Conservation (phyloP, 1,140 invertebrate species). For the Nomia melanderi region DNA sequence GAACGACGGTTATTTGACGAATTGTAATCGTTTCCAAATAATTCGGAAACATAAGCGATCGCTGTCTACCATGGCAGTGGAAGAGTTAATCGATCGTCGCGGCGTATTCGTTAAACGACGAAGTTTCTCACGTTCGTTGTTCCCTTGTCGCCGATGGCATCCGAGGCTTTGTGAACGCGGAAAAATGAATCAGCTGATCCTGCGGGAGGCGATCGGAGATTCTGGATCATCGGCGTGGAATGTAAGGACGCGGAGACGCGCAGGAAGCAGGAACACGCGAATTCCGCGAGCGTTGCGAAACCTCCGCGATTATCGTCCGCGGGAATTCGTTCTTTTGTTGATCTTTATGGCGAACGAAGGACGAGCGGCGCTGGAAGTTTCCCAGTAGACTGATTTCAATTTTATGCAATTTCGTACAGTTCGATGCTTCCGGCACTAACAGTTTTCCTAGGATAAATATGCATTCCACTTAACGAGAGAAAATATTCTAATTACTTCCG, state of each 20-base stretch:
- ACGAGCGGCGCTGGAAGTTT: slow-evolving; percentile 20
- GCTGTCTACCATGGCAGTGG: too few species aligned
- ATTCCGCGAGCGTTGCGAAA: slow-evolving; percentile 67
- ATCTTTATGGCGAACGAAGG: slow-evolving; percentile 36
- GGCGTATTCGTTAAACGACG: not conserved
- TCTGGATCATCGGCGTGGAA: slow-evolving; percentile 73
- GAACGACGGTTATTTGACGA: too few species aligned
- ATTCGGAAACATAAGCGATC: too few species aligned
- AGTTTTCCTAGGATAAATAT: too few species aligned
- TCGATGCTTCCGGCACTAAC: too few species aligned
- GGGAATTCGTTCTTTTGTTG: slow-evolving; percentile 37
- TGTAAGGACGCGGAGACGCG: slow-evolving; percentile 67
- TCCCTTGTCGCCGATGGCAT: slow-evolving; percentile 13
- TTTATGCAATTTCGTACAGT: too few species aligned
- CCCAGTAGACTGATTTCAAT: slow-evolving; percentile 27
- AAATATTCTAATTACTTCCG: too few species aligned
- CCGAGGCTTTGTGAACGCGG: slow-evolving; percentile 11
- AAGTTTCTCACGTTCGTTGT: slow-evolving; percentile 52
- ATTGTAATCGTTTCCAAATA: too few species aligned
- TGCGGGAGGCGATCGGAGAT: slow-evolving; percentile 34
- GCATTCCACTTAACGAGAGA: too few species aligned
- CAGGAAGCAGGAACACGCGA: slow-evolving; percentile 63
- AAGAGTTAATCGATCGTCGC: not conserved
- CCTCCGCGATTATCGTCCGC: slow-evolving; percentile 29
- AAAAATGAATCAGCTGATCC: slow-evolving; percentile 60